Conservation (phyloP, 1,140 invertebrate species). For the Nephila pilipes region DNA sequence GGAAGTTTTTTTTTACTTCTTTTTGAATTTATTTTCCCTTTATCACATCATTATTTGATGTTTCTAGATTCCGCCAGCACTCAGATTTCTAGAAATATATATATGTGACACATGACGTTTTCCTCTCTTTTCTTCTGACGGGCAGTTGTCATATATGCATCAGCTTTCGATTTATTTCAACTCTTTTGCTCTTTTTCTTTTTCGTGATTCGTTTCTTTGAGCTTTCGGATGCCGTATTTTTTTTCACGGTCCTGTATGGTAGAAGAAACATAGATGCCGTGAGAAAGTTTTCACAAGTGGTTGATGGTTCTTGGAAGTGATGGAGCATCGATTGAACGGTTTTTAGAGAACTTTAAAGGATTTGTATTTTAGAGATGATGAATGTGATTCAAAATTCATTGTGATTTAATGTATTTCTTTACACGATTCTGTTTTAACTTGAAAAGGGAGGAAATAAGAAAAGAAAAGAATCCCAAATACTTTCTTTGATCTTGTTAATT, state of each 20-base stretch:
- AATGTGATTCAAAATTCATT: too few relatives aligned
- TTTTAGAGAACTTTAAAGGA: too few relatives aligned
- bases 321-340: too few relatives aligned
- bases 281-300: not conserved
- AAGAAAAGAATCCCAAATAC: too few relatives aligned
- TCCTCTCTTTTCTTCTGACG: constrained; percentile 16
- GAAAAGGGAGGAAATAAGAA: too few relatives aligned
- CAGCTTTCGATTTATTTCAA: constrained; percentile 43
- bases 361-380: too few relatives aligned
- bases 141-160: constrained; percentile 40
- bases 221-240: not conserved
- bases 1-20: not conserved
- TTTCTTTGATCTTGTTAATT: too few relatives aligned
- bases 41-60: constrained; percentile 41
- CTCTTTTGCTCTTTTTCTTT: not conserved
- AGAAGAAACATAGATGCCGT: not conserved
- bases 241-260: not conserved
- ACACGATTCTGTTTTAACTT: too few relatives aligned
- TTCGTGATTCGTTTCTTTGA: constrained; percentile 16
- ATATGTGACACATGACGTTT: not conserved
- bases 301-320: too few relatives aligned
- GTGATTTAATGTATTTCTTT: too few relatives aligned
- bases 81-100: constrained; percentile 20
- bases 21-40: constrained; percentile 22
- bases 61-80: constrained; percentile 14